Percentiles rank a stretch among this genome's conserved stretches.
Evolutionary conservation across 2,113 vertebrate species (phyloP).

Genomic region (Perca fluviatilis): DNA sequence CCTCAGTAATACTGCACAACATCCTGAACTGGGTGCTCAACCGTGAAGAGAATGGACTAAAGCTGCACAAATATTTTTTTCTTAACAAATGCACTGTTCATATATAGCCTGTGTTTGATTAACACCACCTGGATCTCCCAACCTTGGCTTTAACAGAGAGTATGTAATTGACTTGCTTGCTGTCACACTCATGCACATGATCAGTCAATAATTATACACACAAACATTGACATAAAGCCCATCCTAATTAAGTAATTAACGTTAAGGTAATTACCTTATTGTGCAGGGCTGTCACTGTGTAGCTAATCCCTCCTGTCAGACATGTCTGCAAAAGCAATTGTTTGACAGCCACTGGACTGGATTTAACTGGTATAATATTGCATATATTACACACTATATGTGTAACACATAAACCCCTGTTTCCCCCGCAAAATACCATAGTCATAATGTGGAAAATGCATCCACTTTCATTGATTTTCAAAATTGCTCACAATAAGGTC

Average conservation of each 20-base stretch:
- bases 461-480: constrained; percentile 6
- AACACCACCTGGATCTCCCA: not conserved
- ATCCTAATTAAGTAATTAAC: constrained; percentile 13
- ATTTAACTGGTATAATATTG: not conserved
- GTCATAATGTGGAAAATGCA: not conserved
- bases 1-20: not conserved
- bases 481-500: not conserved
- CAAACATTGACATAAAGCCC: not conserved
- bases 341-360: not conserved
- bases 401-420: not conserved
- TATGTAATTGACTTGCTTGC: constrained; percentile 20
- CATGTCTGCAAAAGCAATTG: not conserved
- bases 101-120: not conserved
- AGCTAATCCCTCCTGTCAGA: not conserved
- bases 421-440: not conserved
- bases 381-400: not conserved
- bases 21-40: not conserved
- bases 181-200: constrained; percentile 26
- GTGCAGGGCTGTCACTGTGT: not conserved
- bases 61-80: not conserved
- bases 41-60: not conserved
- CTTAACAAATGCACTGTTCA: not conserved
- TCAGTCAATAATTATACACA: constrained; percentile 36
- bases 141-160: not conserved
- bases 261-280: constrained; percentile 33